A percentile compares a stretch with the other conserved stretches of the same genome.
phyloP scores from a whole-genome alignment of 2,888 invertebrate species.

The Stenurella melanura region DNA sequence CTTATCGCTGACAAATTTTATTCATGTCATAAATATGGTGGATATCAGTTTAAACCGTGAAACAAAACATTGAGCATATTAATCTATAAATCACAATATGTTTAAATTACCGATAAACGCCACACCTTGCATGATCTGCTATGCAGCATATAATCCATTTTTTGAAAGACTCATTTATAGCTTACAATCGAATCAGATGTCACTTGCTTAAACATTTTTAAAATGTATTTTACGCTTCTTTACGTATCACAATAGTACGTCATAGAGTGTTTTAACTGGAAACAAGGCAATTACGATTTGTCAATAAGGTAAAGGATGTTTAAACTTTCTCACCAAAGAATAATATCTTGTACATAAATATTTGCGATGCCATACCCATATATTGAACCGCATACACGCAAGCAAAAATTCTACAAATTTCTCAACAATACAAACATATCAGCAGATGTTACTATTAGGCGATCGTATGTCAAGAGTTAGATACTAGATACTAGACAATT shows the following conservation, averaged over 20 bases:
- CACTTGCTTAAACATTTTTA: background rate
- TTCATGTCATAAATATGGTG: too few species aligned
- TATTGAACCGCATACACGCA: conserved; percentile 16
- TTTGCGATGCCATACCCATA: conserved; percentile 29
- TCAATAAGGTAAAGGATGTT: conserved; percentile 31
- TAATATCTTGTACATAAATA: conserved; percentile 18
- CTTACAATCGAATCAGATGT: background rate
- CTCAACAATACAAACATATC: conserved; percentile 4
- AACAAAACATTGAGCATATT: too few species aligned
- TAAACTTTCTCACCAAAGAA: conserved; percentile 25
- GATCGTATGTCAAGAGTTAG: too few species aligned
- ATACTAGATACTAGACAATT: too few species aligned
- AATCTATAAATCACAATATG: background rate
- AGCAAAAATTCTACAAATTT: conserved; percentile 16
- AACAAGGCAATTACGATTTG: conserved; percentile 22
- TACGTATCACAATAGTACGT: background rate
- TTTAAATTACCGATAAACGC: background rate
- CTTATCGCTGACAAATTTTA: too few species aligned
- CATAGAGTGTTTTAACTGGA: conserved; percentile 1
- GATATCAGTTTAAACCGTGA: too few species aligned
- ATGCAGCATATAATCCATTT: background rate
- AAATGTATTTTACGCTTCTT: background rate
- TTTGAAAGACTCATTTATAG: background rate
- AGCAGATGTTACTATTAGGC: background rate
- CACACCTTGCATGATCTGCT: background rate